phyloP scores from a whole-genome alignment of 2,888 invertebrate genomes.

The Heteropelma amictum region DNA sequence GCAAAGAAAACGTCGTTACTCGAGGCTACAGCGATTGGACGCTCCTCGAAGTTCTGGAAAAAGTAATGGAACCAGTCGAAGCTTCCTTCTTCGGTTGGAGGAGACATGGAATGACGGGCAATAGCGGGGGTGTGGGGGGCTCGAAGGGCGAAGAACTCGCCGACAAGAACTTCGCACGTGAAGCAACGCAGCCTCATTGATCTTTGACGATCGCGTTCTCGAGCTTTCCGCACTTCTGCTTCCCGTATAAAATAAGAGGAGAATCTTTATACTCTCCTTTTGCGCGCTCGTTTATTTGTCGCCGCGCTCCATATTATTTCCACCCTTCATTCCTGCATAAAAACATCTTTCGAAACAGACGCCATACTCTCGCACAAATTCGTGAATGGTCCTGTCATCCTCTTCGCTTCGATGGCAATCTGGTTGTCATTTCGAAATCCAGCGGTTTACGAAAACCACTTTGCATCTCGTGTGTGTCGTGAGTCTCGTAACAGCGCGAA shows the following conservation, averaged over 20 bases:
- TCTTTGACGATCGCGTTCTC: slow-evolving; percentile 49
- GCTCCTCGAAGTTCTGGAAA: slow-evolving; percentile 20
- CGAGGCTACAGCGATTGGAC: slow-evolving; percentile 2
- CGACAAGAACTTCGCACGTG: slow-evolving; percentile 65
- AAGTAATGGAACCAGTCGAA: slow-evolving; percentile 15
- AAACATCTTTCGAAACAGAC: not conserved
- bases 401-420: not conserved
- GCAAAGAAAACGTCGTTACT: not conserved
- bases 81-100: slow-evolving; percentile 13
- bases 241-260: slow-evolving; percentile 18
- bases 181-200: slow-evolving; percentile 64
- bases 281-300: slow-evolving; percentile 56
- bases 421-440: too few species aligned
- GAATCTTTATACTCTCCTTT: slow-evolving; percentile 23
- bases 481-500: not conserved
- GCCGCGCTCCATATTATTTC: slow-evolving; percentile 14
- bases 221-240: slow-evolving; percentile 12
- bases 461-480: too few species aligned
- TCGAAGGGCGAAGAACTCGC: not conserved
- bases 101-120: not conserved
- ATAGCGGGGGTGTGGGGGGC: not conserved
- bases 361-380: not conserved
- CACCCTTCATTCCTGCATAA: not conserved
- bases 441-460: too few species aligned
- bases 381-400: slow-evolving; percentile 14